Conservation (phyloP, 2,797 vertebrate species). For the Danio jaintianensis region DNA sequence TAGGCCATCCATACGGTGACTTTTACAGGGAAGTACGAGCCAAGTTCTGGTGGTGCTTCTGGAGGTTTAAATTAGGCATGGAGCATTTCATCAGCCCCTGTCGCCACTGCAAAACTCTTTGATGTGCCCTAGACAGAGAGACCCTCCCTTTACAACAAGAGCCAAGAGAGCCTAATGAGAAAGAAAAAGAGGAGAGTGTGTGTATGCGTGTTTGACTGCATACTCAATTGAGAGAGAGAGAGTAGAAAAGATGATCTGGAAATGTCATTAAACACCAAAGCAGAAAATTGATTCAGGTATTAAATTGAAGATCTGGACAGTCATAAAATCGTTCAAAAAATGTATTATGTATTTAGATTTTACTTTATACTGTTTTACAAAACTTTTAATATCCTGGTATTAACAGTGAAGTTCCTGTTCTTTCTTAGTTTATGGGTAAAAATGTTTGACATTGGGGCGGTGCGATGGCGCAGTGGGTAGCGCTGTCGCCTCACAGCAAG, state of each 20-base stretch:
- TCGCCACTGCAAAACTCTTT: conserved; percentile 34
- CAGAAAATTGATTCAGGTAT: background rate
- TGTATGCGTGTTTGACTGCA: background rate
- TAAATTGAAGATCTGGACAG: background rate
- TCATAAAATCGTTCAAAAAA: background rate
- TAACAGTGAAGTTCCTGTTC: no score
- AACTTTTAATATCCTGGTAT: background rate
- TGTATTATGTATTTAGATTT: background rate
- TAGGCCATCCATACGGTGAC: conserved; percentile 44
- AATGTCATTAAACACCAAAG: conserved; percentile 19
- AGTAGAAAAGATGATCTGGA: background rate
- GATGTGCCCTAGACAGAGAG: conserved; percentile 30
- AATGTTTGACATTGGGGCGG: no score
- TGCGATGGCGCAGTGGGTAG: no score
- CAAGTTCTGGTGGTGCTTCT: conserved; percentile 14
- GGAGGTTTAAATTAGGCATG: conserved; percentile 50
- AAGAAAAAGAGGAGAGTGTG: conserved; percentile 4
- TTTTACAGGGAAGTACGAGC: conserved; percentile 27
- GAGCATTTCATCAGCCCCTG: conserved; percentile 34
- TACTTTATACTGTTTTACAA: background rate
- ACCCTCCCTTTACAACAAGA: conserved; percentile 25
- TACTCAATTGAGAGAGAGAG: background rate
- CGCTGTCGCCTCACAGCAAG: no score
- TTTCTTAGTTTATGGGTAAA: no score
- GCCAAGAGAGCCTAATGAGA: conserved; percentile 17